Base-by-base conservation (phyloP, 2,113 vertebrate genomes). In the Genyomyrus donnyi region DNA sequence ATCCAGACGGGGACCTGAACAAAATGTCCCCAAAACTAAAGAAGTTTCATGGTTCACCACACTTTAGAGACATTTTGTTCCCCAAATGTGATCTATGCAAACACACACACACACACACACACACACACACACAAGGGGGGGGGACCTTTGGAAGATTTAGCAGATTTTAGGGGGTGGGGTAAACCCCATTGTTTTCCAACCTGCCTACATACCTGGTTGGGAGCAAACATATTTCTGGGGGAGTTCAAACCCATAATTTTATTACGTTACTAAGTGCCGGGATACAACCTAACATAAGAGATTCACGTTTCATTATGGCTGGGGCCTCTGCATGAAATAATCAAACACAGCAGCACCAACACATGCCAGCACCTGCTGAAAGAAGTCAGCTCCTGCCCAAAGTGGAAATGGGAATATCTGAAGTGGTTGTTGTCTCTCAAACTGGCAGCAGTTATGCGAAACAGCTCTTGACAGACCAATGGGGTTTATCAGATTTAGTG, bases 391-490 rank as follows among this genome's bases (percentile, higher is more conserved):
- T 10, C 2, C 42, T n/a, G 31, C 83, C 19, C 83, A n/a, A 48
- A 85, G 83, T 85, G 83, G 45, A 48, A 48, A n/a, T 48, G 83
- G 39, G 35, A 88, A 88, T 11, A 88, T 24, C 3, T 88, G 35
- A 46, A 88, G 56, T 88, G 53, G 87, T 1, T 52, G n/a, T 66
- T 88, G 53, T 62, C 87, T 56, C 53, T 58, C 87, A 88, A 17
- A 88, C 53, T 66, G 53, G 50, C 52, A 88, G 52, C 50, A 88
- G 52, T 19, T 46, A 85, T 27, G 11, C 2, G 39, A 88, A 85
- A 48, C 21, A 48, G 24, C 45, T 45, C 83, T 58, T 88, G 87
- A 62, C 87, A 39, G 35, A 19, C 56, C 42, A 56, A 42, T 62
- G 35, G 45, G 39, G 45, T 85, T 85, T 48, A n/a, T 46, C 42